phyloP scores from a whole-genome alignment of 2,113 vertebrate genomes.

The Drymodes brunneopygia region DNA sequence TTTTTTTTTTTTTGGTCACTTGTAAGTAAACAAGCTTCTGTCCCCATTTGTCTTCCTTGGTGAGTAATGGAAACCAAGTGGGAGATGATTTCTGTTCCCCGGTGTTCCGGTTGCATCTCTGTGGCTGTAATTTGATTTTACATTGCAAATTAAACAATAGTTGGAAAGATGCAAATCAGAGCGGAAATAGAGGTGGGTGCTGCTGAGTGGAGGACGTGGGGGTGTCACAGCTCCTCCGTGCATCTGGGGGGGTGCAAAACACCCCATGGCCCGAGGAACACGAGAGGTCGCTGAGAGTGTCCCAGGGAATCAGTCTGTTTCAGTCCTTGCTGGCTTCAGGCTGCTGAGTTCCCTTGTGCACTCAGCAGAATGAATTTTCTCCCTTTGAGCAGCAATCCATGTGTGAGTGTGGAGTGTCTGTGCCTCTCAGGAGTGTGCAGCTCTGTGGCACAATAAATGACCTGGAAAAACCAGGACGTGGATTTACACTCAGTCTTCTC shows the following conservation, averaged over 20 bases:
- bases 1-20: neutral
- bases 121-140: neutral
- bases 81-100: neutral
- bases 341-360: neutral
- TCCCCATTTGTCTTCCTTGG: neutral
- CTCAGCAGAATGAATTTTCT: neutral
- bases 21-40: neutral
- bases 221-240: neutral
- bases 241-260: neutral
- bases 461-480: neutral
- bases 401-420: neutral
- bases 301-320: neutral
- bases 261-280: neutral
- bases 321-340: neutral
- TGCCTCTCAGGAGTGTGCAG: neutral
- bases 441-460: neutral
- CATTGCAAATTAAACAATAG: conserved; percentile 36
- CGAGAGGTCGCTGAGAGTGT: neutral
- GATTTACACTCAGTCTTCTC: neutral
- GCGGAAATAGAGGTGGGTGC: neutral
- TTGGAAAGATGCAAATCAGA: conserved; percentile 49
- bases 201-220: neutral
- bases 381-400: neutral
- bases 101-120: neutral
- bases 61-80: neutral